These are phyloP conservation scores for Helicoverpa zea DNA, from an alignment of 1,140 invertebrate genomes.

Conservation along the genomic window DNA sequence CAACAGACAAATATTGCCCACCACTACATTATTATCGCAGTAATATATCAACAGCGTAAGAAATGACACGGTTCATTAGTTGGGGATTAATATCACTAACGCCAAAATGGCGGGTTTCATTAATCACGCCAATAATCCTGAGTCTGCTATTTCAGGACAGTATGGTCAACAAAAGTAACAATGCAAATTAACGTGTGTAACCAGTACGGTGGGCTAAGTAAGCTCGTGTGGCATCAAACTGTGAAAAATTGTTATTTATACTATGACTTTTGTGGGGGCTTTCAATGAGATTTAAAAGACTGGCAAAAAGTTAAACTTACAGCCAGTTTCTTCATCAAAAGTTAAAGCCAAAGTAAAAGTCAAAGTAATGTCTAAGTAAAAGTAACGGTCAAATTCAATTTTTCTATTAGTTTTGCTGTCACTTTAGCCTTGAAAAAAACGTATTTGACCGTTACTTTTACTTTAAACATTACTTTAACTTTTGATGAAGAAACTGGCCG, in stretches of 20 bases:
- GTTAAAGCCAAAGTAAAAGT: no score
- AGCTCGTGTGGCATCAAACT: background rate
- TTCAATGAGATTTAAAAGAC: background rate
- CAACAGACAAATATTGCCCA: background rate
- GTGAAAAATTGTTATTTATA: background rate
- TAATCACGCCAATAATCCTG: conserved; percentile 47
- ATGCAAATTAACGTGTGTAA: conserved; percentile 43
- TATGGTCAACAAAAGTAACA: conserved; percentile 51
- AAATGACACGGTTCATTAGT: conserved; percentile 49
- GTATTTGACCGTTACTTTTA: no score
- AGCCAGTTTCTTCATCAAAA: no score
- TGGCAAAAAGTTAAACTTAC: background rate
- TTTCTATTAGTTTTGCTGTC: no score
- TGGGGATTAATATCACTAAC: conserved; percentile 45
- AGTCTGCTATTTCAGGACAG: conserved; percentile 27
- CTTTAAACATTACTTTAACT: no score
- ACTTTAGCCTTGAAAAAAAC: no score
- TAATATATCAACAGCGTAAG: conserved; percentile 44
- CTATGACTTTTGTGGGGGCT: background rate
- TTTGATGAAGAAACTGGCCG: no score
- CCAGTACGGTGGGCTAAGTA: conserved; percentile 12
- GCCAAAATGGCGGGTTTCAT: conserved; percentile 44
- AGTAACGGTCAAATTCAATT: no score
- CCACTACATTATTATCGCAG: conserved; percentile 2
- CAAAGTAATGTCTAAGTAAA: no score